Conservation (phyloP, 2,797 vertebrate genomes). For the Micrastur ruficollis region DNA sequence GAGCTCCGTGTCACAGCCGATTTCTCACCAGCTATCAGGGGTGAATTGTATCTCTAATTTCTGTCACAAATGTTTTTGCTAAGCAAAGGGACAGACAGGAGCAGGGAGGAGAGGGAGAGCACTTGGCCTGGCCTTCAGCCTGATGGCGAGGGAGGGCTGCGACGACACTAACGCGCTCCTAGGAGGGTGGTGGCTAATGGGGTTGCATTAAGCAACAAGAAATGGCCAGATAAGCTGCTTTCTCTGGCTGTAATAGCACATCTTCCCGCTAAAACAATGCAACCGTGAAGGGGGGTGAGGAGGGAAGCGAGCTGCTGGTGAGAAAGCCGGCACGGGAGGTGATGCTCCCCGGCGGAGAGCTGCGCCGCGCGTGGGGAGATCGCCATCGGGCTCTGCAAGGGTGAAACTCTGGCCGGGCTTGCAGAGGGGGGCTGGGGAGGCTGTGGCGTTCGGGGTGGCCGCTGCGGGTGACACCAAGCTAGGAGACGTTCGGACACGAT, state of each 20-base stretch:
- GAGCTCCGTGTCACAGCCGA: background rate
- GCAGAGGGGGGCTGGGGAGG: background rate
- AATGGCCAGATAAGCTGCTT: background rate
- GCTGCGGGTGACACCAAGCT: background rate
- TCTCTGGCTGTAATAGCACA: background rate
- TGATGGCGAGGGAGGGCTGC: background rate
- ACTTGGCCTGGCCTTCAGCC: background rate
- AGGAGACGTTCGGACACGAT: background rate
- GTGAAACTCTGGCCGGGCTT: background rate
- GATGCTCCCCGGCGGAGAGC: fast-evolving
- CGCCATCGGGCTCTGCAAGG: background rate
- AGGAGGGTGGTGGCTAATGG: background rate
- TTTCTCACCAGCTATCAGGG: slow-evolving; percentile 7
- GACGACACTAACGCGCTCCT: fast-evolving
- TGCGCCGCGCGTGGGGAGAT: background rate
- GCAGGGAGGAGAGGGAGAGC: background rate
- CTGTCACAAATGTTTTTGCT: slow-evolving; percentile 27
- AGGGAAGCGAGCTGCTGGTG: background rate
- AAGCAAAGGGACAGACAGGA: background rate
- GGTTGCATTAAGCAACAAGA: background rate
- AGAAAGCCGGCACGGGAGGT: background rate
- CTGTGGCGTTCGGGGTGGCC: background rate
- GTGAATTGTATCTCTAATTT: background rate
- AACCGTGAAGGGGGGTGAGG: background rate
- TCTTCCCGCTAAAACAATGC: background rate